A percentile compares a stretch with the other conserved stretches of the same genome.
These are phyloP conservation scores for Halocynthia aurantium DNA, from an alignment of 23 tunicate species.

Conservation along the genomic window DNA sequence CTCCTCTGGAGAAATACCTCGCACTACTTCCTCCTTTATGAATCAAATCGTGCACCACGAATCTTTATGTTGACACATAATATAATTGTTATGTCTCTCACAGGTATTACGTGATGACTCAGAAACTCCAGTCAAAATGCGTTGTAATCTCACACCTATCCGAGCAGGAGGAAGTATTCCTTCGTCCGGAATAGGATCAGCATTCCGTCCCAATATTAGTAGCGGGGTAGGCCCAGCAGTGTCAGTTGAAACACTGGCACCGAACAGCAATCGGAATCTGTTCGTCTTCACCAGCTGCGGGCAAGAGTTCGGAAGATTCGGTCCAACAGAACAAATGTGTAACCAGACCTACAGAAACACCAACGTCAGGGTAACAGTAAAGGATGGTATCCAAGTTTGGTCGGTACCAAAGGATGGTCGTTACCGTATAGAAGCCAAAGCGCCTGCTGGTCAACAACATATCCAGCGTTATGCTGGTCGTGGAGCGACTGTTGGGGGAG, in stretches of 20 bases:
- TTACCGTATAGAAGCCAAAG: conserved; percentile 63
- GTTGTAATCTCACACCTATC: conserved; percentile 17
- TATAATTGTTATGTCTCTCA: not conserved
- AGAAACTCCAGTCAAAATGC: conserved; percentile 11
- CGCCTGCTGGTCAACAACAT: conserved; percentile 72
- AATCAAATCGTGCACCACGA: too few species aligned
- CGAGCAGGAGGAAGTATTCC: not conserved
- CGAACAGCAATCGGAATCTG: conserved; percentile 36
- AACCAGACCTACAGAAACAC: conserved; percentile 46
- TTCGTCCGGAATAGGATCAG: too few species aligned
- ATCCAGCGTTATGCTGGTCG: conserved; percentile 37
- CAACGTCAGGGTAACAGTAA: conserved; percentile 51
- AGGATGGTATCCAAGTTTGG: conserved; percentile 79
- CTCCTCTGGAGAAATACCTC: too few species aligned
- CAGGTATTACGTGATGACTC: conserved; percentile 13
- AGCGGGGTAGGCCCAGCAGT: conserved; percentile 2
- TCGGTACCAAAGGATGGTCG: conserved; percentile 59
- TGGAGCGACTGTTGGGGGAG: conserved; percentile 63
- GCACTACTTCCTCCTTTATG: too few species aligned
- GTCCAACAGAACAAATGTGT: conserved; percentile 72
- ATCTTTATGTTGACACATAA: not conserved
- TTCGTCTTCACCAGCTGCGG: conserved; percentile 82
- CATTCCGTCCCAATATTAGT: not conserved
- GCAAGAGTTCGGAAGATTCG: conserved; percentile 45
- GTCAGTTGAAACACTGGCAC: not conserved